Evolutionary conservation across 2,797 vertebrate genomes (phyloP).

Genomic region (Smutsia temminckii): DNA sequence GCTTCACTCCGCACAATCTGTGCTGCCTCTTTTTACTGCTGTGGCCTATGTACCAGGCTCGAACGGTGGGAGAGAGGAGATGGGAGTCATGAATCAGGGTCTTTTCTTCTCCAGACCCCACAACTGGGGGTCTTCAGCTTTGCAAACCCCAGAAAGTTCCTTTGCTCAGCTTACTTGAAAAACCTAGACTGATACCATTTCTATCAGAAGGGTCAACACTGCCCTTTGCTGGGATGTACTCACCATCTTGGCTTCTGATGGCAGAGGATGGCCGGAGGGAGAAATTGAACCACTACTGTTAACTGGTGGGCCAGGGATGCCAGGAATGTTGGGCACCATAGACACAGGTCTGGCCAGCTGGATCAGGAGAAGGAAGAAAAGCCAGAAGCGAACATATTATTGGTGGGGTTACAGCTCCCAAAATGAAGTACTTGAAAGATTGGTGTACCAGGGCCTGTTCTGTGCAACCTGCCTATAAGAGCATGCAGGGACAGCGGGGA

Average conservation of each 20-base stretch:
- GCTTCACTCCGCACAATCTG: conserved; percentile 73
- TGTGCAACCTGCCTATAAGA: not conserved
- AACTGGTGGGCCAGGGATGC: conserved; percentile 96
- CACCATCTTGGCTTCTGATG: conserved; percentile 98
- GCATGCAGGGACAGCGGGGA: not conserved
- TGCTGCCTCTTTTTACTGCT: conserved; percentile 68
- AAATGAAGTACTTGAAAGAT: conserved; percentile 42
- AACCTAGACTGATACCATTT: not conserved
- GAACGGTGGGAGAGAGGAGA: conserved; percentile 46
- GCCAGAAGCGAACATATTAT: not conserved
- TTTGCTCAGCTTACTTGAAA: conserved; percentile 25
- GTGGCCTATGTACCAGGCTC: conserved; percentile 45
- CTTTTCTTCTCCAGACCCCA: conserved; percentile 47
- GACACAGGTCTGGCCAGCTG: conserved; percentile 95
- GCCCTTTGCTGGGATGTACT: conserved; percentile 76
- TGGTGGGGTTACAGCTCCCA: not conserved
- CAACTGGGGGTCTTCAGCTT: conserved; percentile 33
- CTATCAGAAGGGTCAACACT: conserved; percentile 15
- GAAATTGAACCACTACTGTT: conserved; percentile 93
- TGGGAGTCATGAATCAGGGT: conserved; percentile 42
- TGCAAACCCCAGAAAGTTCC: conserved; percentile 48
- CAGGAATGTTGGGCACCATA: conserved; percentile 98
- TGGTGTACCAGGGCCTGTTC: not conserved
- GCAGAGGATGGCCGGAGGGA: conserved; percentile 92
- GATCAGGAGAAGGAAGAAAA: conserved; percentile 40